These are phyloP conservation scores for Drosophila gunungcola DNA, from an alignment of 1,140 invertebrate species.

Conservation along the genomic window DNA sequence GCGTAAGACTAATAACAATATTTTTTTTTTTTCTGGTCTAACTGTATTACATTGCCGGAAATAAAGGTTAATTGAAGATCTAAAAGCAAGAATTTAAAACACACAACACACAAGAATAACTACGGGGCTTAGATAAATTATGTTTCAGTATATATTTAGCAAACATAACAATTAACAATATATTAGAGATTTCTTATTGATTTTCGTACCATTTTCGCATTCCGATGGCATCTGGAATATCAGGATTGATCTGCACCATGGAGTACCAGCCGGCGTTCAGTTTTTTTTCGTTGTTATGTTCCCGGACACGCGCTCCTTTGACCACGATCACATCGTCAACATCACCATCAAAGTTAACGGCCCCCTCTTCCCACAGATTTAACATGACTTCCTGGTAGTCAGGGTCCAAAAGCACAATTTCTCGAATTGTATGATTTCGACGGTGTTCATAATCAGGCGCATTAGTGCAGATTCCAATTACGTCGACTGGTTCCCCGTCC, in stretches of 20 bases:
- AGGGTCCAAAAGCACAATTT: background rate
- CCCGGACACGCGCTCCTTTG: background rate
- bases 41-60: too few species aligned
- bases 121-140: too few species aligned
- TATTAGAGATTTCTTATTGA: too few species aligned
- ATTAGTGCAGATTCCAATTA: background rate
- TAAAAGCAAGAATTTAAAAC: too few species aligned
- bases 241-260: conserved; percentile 8
- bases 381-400: background rate
- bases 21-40: too few species aligned
- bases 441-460: background rate
- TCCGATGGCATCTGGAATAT: background rate
- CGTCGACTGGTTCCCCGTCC: background rate
- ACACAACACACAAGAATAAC: too few species aligned
- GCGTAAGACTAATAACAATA: too few species aligned
- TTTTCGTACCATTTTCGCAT: background rate
- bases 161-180: too few species aligned
- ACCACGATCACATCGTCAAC: background rate
- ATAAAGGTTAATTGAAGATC: too few species aligned
- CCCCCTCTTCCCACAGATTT: conserved; percentile 3
- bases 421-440: background rate
- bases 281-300: background rate
- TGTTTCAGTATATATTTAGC: too few species aligned
- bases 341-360: background rate
- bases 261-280: conserved; percentile 1